A percentile compares a stretch with the other conserved stretches of the same genome.
These are phyloP conservation scores for Zygogramma bicolorata DNA, from an alignment of 2,888 invertebrate species.

Conservation along the genomic window DNA sequence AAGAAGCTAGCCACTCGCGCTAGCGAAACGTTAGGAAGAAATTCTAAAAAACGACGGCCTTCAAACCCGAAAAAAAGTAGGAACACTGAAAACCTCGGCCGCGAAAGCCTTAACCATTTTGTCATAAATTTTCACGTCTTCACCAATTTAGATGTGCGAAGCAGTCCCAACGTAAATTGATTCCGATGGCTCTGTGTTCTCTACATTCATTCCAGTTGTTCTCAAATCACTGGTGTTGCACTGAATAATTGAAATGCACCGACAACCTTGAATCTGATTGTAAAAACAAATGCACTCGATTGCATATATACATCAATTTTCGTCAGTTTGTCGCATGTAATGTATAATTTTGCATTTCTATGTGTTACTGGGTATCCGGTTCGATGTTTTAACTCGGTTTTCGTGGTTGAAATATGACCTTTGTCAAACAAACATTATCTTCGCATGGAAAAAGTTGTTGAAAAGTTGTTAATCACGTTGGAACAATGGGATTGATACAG, in stretches of 20 bases:
- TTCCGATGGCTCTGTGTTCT: too few species aligned
- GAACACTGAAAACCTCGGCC: too few species aligned
- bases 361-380: neutral
- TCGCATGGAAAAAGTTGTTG: neutral
- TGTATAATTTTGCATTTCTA: constrained; percentile 6
- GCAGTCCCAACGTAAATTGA: too few species aligned
- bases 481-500: neutral
- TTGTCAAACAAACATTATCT: neutral
- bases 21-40: too few species aligned
- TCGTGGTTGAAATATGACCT: neutral
- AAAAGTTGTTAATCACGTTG: neutral
- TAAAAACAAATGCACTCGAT: constrained; percentile 1
- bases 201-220: too few species aligned
- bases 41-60: too few species aligned
- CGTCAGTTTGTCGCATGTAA: constrained; percentile 10
- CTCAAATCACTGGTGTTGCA: neutral
- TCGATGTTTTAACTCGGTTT: neutral
- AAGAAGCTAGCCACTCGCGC: too few species aligned
- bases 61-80: too few species aligned
- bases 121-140: too few species aligned
- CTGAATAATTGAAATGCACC: neutral
- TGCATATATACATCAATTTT: constrained; percentile 6
- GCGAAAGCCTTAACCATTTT: too few species aligned
- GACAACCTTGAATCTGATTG: constrained; percentile 11
- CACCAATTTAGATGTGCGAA: too few species aligned